Percentiles rank a stretch among this genome's conserved stretches.
These are phyloP conservation scores for Heterotis niloticus DNA, from an alignment of 2,113 vertebrate genomes.

Conservation along the genomic window DNA sequence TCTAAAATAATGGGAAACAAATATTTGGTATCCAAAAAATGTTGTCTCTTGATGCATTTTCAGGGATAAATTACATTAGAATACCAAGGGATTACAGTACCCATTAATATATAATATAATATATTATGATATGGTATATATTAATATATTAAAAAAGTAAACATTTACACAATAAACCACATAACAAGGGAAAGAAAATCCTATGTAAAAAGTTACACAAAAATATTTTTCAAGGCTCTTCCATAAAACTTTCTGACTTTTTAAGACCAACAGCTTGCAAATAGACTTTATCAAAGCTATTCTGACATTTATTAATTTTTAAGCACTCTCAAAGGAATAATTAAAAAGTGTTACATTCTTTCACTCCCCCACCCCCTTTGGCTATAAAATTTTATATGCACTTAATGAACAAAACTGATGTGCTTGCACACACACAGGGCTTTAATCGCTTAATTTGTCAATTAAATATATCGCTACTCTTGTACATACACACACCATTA, in stretches of 20 bases:
- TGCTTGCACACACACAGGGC: background rate
- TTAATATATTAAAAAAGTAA: too few species aligned
- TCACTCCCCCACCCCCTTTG: background rate
- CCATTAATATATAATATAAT: too few species aligned
- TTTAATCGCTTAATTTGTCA: background rate
- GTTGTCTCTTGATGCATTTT: too few species aligned
- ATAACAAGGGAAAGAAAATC: constrained; percentile 3
- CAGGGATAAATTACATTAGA: too few species aligned
- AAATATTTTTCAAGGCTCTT: constrained; percentile 18
- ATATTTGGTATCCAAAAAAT: too few species aligned
- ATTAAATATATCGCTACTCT: too few species aligned
- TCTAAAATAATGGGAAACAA: too few species aligned
- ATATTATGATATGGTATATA: too few species aligned
- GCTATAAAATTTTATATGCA: background rate
- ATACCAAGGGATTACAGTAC: too few species aligned
- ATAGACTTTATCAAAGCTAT: background rate
- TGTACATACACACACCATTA: too few species aligned
- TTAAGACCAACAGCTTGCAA: constrained; percentile 13
- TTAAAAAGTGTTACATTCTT: constrained; percentile 15
- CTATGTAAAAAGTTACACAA: constrained; percentile 17
- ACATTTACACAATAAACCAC: background rate
- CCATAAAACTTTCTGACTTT: constrained; percentile 15
- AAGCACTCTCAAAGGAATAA: background rate
- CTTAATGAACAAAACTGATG: background rate
- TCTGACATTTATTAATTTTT: constrained; percentile 11